Percentiles rank a stretch among this genome's conserved stretches.
Conservation (phyloP, 2,888 invertebrate species). For the Ormyrus pomaceus region DNA sequence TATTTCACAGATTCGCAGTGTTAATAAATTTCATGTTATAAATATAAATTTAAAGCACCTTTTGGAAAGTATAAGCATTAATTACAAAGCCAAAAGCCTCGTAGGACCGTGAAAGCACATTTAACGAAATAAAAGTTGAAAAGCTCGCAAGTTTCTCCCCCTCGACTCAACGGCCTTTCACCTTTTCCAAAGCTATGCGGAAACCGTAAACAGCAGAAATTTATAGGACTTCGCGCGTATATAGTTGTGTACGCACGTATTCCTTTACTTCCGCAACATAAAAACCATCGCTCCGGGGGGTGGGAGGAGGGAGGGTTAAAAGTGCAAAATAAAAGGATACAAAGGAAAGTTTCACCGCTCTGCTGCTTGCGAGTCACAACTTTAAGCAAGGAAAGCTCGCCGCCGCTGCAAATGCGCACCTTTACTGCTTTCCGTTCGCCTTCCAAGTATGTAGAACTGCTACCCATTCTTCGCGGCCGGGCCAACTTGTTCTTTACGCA, state of each 20-base stretch:
- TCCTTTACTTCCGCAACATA: constrained; percentile 12
- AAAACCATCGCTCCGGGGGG: constrained; percentile 6
- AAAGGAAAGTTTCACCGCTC: constrained; percentile 15
- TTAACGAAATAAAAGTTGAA: constrained; percentile 15
- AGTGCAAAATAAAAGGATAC: constrained; percentile 1
- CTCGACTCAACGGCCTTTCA: constrained; percentile 9
- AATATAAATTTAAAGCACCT: not conserved
- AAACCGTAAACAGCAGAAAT: constrained; percentile 42
- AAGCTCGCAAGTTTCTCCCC: not conserved
- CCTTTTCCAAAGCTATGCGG: constrained; percentile 2
- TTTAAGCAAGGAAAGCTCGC: not conserved
- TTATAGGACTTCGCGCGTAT: constrained; percentile 30
- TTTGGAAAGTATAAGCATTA: not conserved
- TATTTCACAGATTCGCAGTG: too few relatives aligned
- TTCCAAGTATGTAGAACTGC: too few relatives aligned
- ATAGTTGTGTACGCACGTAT: constrained; percentile 6
- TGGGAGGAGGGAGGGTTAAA: not conserved
- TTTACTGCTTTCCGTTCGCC: constrained; percentile 1
- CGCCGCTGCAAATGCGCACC: not conserved
- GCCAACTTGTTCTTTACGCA: too few relatives aligned
- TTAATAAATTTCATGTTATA: not conserved
- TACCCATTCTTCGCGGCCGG: too few relatives aligned
- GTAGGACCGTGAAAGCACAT: not conserved
- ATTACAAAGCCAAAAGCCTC: not conserved
- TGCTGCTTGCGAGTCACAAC: not conserved